phyloP scores from a whole-genome alignment of 2,797 vertebrate species.

The Eospalax fontanierii region DNA sequence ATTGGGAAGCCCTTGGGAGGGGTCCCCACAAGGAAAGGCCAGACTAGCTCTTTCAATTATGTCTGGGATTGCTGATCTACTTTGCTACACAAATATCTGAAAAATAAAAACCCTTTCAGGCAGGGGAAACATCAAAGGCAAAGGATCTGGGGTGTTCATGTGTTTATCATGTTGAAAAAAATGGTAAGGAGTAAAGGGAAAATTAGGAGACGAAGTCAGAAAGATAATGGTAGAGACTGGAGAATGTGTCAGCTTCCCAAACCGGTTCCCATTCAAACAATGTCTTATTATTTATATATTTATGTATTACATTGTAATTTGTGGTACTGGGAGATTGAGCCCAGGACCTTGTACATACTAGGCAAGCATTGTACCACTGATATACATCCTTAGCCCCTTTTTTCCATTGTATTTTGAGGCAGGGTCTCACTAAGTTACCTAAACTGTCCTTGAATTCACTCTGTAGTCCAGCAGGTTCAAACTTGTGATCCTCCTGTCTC shows the following conservation, averaged over 20 bases:
- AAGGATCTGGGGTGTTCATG: neutral
- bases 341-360: neutral
- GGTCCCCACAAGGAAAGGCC: neutral
- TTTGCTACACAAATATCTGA: neutral
- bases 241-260: neutral
- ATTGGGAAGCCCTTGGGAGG: neutral
- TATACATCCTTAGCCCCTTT: neutral
- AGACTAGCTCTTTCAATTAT: neutral
- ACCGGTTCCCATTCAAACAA: neutral
- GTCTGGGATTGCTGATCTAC: neutral
- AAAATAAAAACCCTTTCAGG: neutral
- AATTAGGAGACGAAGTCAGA: neutral
- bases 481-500: neutral
- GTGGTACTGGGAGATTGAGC: neutral
- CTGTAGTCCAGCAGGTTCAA: neutral
- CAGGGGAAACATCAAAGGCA: conserved; percentile 31
- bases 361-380: neutral
- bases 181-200: neutral
- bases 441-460: neutral
- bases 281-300: no score
- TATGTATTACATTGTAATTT: no score
- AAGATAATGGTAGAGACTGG: neutral
- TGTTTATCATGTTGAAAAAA: neutral
- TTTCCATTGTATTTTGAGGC: neutral
- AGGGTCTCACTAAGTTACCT: neutral